These are phyloP conservation scores for Tolmerus cingulatus DNA, from an alignment of 2,888 invertebrate genomes.

Conservation along the genomic window DNA sequence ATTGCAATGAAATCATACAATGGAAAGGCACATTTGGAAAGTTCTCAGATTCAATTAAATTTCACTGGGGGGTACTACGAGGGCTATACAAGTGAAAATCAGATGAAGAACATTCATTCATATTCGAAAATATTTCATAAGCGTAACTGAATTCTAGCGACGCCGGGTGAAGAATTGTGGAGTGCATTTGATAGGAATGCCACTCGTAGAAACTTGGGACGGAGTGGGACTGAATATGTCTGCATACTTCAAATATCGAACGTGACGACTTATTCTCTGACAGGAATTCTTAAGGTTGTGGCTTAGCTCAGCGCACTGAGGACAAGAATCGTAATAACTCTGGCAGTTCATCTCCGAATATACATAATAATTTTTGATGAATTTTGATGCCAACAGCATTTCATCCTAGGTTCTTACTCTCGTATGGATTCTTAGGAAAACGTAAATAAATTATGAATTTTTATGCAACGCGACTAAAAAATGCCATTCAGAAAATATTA, in stretches of 20 bases:
- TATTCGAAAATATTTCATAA: background rate
- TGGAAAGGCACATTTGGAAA: background rate
- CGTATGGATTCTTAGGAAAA: background rate
- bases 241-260: slow-evolving; percentile 1
- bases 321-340: background rate
- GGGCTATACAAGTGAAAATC: background rate
- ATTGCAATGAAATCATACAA: background rate
- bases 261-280: background rate
- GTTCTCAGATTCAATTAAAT: background rate
- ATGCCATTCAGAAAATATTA: background rate
- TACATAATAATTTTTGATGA: background rate
- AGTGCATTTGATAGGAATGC: background rate
- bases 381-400: background rate
- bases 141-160: background rate
- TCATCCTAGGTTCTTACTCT: background rate
- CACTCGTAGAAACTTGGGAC: background rate
- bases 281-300: background rate
- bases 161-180: background rate
- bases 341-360: background rate
- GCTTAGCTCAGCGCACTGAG: background rate
- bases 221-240: background rate
- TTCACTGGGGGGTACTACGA: background rate
- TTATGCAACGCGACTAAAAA: background rate
- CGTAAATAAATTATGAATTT: background rate
- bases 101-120: background rate